A percentile compares a stretch with the other conserved stretches of the same genome.
Evolutionary conservation across 2,797 vertebrate species (phyloP).

Genomic region (Babyrousa celebensis): DNA sequence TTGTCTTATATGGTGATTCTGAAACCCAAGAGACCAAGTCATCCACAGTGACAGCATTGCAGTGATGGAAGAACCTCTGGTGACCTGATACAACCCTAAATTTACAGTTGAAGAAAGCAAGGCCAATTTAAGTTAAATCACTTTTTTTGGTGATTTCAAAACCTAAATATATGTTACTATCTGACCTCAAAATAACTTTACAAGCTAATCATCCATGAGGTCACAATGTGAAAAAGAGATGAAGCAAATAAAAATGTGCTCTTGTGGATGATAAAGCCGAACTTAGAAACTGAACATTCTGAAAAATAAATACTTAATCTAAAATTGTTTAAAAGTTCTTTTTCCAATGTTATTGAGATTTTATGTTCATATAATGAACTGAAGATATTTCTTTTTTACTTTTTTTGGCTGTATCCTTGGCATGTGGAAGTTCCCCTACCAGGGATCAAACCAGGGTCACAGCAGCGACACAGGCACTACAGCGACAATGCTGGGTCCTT

Average conservation of each 20-base stretch:
- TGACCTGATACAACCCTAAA: conserved; percentile 22
- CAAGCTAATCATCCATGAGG: not conserved
- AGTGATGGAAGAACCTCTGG: not conserved
- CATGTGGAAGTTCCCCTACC: no score
- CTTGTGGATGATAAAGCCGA: not conserved
- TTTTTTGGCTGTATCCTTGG: no score
- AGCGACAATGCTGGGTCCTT: no score
- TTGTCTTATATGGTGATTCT: not conserved
- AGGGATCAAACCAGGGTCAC: no score
- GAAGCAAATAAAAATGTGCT: conserved; percentile 23
- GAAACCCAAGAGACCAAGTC: conserved; percentile 26
- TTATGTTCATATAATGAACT: not conserved
- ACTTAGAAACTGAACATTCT: not conserved
- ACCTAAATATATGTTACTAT: not conserved
- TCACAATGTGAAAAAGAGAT: not conserved
- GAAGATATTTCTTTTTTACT: no score
- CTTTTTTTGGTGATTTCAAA: not conserved
- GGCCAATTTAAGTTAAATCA: not conserved
- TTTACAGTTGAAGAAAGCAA: not conserved
- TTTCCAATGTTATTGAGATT: conserved; percentile 11
- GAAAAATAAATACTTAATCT: conserved; percentile 48
- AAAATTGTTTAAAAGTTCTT: conserved; percentile 22
- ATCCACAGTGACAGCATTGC: not conserved
- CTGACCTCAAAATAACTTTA: not conserved
- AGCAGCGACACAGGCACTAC: no score